Base-by-base conservation (phyloP, 2,888 invertebrate species). In the Dicranocentrus wangi region DNA sequence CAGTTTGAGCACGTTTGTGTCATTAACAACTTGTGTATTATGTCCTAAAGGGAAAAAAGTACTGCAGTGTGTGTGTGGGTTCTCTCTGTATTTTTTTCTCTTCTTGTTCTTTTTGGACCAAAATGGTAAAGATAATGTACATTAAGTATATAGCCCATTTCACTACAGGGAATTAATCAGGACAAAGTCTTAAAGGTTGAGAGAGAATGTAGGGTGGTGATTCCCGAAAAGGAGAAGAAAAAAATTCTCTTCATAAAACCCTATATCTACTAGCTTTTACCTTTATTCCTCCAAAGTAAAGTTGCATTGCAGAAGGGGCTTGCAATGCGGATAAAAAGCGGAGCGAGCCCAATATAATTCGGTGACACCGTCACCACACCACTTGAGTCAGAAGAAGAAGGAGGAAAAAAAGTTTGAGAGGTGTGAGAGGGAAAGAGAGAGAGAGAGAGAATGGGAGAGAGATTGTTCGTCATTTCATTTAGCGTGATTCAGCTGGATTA, bases 401-500 rank as follows among this genome's bases (percentile, higher is more conserved):
- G 25, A 17, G 19, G 25, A 1, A 53, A 53, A 28, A 53, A 53
- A 69, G 55, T 51, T 51, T n/a, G n/a, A n/a, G n/a, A n/a, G n/a
- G n/a, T n/a, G 70, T 8, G 2, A 51, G 21, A 69, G 69, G 23
- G 15, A 51, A 13, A 23, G 25, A 25, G 19, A 51, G 3, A 69
- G 2, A n/a, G 60, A 27, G 68, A 53, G 27, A 10, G n/a, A 47
- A 58, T 43, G 66, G 43, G 71, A 71, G 65, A 68, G 66, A 32
- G 79, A 79, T 71, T 68, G 71, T 80, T 72, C 72, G 66, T 80
- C 77, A 69, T 82, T 79, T 82, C 75, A 60, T 83, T 76, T 82
- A 68, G 76, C 83, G 83, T 84, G 84, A 83, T 83, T 83, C 82
- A 71, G 80, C 58, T 81, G 82, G 85, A 85, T 85, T 82, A 83